These are phyloP conservation scores for Micrasema longulum DNA, from an alignment of 1,140 invertebrate species.

Conservation along the genomic window DNA sequence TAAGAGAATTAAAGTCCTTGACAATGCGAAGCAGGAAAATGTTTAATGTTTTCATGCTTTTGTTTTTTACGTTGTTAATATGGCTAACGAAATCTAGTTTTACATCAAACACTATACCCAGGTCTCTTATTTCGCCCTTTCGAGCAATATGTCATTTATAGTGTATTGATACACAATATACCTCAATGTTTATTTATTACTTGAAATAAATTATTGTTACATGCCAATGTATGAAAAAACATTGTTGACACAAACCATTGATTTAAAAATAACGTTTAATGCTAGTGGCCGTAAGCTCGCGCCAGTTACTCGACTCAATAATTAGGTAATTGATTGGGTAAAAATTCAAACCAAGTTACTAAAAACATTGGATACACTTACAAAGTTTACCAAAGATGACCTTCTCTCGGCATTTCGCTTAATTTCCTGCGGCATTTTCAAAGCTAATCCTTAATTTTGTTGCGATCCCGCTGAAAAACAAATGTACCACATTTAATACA, in stretches of 20 bases:
- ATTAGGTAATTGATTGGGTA: background rate
- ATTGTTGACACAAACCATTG: background rate
- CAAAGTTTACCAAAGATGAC: slow-evolving; percentile 54
- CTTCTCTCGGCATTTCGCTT: slow-evolving; percentile 52
- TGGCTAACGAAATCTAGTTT: too few species aligned
- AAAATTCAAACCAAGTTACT: slow-evolving; percentile 22
- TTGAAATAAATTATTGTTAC: background rate
- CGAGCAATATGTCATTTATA: too few species aligned
- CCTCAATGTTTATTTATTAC: background rate
- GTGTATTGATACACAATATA: too few species aligned
- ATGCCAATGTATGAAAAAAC: background rate
- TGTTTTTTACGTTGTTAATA: too few species aligned
- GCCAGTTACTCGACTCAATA: background rate
- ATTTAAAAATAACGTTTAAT: background rate
- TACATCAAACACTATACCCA: too few species aligned
- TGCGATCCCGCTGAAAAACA: too few species aligned
- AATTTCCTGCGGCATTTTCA: slow-evolving; percentile 55
- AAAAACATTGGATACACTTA: slow-evolving; percentile 43
- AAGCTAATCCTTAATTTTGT: too few species aligned
- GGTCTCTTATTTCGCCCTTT: too few species aligned
- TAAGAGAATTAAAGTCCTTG: too few species aligned
- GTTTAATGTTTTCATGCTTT: too few species aligned
- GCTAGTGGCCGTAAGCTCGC: background rate
- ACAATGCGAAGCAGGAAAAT: too few species aligned
- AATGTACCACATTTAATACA: too few species aligned